Evolutionary conservation across 1,140 invertebrate genomes (phyloP).

Genomic region (Ceratina australensis): DNA sequence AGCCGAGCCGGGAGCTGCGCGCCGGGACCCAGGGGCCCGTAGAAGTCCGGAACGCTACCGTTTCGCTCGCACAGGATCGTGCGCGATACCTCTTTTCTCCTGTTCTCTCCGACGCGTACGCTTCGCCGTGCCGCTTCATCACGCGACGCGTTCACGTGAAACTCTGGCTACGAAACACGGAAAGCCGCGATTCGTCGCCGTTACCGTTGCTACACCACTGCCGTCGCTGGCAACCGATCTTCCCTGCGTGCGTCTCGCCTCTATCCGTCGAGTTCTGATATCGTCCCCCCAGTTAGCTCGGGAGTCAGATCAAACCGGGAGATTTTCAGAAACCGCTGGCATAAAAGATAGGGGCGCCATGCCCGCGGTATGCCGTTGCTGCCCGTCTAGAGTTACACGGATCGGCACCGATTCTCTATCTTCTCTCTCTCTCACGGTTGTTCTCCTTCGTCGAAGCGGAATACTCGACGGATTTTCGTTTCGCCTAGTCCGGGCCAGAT

Average conservation of each 20-base stretch:
- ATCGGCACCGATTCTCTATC: constrained; percentile 37
- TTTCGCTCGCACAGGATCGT: constrained; percentile 56
- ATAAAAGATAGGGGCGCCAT: constrained; percentile 76
- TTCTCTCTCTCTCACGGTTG: not conserved
- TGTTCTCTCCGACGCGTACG: not conserved
- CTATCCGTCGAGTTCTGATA: not conserved
- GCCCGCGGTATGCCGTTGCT: constrained; percentile 59
- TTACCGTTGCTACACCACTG: constrained; percentile 43
- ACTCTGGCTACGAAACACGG: constrained; percentile 42
- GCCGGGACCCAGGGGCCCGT: no score
- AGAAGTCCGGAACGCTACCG: constrained; percentile 70
- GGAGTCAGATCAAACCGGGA: constrained; percentile 71
- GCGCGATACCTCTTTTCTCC: not conserved
- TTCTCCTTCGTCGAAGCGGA: constrained; percentile 18
- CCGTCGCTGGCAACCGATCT: constrained; percentile 62
- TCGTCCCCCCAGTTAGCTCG: constrained; percentile 10
- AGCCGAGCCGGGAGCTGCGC: constrained; percentile 45
- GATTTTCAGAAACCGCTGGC: constrained; percentile 72
- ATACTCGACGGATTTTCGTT: constrained; percentile 1
- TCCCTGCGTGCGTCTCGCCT: constrained; percentile 11
- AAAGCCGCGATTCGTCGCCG: constrained; percentile 57
- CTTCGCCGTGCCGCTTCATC: constrained; percentile 53
- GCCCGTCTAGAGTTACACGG: constrained; percentile 74
- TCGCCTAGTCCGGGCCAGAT: not conserved
- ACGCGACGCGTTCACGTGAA: constrained; percentile 72